These are phyloP conservation scores for Phanerotoma sp. DNA, from an alignment of 2,888 invertebrate species.

Conservation along the genomic window DNA sequence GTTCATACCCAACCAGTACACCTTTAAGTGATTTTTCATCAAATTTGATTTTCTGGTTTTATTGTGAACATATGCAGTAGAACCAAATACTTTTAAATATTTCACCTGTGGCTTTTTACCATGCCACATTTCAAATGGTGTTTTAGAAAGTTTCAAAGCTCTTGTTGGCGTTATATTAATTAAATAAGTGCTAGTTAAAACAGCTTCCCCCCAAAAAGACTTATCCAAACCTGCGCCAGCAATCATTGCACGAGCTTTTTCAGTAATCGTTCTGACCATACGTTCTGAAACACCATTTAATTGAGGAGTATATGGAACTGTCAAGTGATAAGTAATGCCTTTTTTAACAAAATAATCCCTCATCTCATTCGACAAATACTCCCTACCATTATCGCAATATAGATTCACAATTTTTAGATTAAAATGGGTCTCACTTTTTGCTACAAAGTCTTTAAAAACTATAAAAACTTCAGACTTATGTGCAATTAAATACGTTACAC, in stretches of 20 bases:
- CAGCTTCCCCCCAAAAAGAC: conserved; percentile 5
- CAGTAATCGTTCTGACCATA: conserved; percentile 41
- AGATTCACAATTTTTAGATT: conserved; percentile 20
- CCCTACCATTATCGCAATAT: conserved; percentile 35
- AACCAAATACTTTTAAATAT: conserved; percentile 27
- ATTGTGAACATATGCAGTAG: conserved; percentile 26
- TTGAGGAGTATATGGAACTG: conserved; percentile 39
- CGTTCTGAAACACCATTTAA: conserved; percentile 42
- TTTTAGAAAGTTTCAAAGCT: conserved; percentile 9
- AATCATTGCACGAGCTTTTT: conserved; percentile 26
- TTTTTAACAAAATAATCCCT: conserved; percentile 41
- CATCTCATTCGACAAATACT: conserved; percentile 46
- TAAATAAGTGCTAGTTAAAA: conserved; percentile 26
- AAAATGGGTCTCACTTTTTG: conserved; percentile 28
- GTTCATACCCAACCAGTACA: conserved; percentile 28
- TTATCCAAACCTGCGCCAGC: background rate
- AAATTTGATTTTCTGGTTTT: conserved; percentile 26
- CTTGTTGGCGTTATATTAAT: conserved; percentile 23
- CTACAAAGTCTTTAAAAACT: conserved; percentile 25
- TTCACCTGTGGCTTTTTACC: conserved; percentile 21
- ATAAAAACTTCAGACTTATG: conserved; percentile 23
- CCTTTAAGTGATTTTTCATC: conserved; percentile 25
- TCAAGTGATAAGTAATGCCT: conserved; percentile 46
- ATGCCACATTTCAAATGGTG: conserved; percentile 26
- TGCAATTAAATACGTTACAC: conserved; percentile 19